A percentile compares a stretch with the other conserved stretches of the same genome.
These are phyloP conservation scores for Equus quagga DNA, from an alignment of 2,113 vertebrate species.

Conservation along the genomic window DNA sequence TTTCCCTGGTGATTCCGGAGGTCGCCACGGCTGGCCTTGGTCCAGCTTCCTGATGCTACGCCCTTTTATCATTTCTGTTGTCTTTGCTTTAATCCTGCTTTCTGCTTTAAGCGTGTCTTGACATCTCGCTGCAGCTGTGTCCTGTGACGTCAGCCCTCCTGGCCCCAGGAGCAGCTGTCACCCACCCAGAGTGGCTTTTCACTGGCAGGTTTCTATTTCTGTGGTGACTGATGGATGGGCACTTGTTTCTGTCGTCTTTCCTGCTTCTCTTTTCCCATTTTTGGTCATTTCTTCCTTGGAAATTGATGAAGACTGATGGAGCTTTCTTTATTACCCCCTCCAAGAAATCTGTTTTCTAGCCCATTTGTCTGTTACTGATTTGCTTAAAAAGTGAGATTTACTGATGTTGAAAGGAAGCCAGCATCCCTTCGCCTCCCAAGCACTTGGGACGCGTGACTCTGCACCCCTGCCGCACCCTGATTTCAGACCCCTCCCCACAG, in stretches of 20 bases:
- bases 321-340: neutral
- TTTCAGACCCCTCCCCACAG: neutral
- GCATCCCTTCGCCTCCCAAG: neutral
- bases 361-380: neutral
- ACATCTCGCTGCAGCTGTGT: neutral
- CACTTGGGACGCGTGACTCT: too few relatives aligned
- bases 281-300: neutral
- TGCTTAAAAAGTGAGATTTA: neutral
- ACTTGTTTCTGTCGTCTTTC: neutral
- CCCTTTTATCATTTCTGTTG: too few relatives aligned
- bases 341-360: neutral
- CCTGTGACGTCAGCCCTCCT: too few relatives aligned
- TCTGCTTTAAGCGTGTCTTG: neutral
- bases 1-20: neutral
- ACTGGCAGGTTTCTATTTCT: neutral
- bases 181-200: too few relatives aligned
- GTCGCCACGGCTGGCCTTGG: neutral
- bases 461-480: neutral
- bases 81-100: neutral
- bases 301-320: neutral
- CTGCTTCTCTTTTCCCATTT: too few relatives aligned
- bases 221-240: too few relatives aligned
- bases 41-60: neutral
- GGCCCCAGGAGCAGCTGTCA: too few relatives aligned
- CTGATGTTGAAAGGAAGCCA: too few relatives aligned